Conservation (phyloP, 2,888 invertebrate species). For the Cheilosia grossa region DNA sequence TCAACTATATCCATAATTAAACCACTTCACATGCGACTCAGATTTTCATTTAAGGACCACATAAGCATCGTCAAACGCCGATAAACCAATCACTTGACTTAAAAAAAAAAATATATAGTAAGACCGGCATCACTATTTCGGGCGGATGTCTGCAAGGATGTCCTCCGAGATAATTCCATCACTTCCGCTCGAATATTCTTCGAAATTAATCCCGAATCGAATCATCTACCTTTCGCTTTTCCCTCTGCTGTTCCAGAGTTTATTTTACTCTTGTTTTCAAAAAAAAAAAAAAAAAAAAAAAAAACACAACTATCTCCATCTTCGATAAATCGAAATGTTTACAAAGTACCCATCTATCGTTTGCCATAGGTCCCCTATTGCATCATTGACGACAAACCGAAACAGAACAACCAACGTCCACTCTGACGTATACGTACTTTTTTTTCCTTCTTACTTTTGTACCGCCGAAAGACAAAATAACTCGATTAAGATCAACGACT, state of each 20-base stretch:
- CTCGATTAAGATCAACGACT: conserved; percentile 65
- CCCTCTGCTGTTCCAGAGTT: background rate
- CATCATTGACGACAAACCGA: conserved; percentile 9
- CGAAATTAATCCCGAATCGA: background rate
- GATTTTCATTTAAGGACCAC: no score
- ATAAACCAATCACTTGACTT: no score
- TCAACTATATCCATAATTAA: no score
- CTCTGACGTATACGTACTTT: conserved; percentile 48
- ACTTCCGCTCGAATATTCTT: background rate
- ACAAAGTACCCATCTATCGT: background rate
- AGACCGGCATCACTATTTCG: no score
- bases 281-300: no score
- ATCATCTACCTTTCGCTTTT: background rate
- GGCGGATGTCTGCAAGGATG: no score
- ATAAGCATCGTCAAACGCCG: no score
- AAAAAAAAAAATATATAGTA: no score
- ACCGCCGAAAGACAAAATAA: conserved; percentile 33
- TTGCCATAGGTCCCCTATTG: background rate
- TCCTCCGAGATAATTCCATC: background rate
- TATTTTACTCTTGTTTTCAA: background rate
- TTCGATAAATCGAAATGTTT: background rate
- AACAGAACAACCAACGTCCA: conserved; percentile 14
- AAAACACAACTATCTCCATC: background rate
- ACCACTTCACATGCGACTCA: no score
- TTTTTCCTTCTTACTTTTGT: conserved; percentile 11